Evolutionary conservation across 2,888 invertebrate genomes (phyloP), one percentile per base, ranked within the genome.

Genomic region (Tenthredo scrophulariae): DNA sequence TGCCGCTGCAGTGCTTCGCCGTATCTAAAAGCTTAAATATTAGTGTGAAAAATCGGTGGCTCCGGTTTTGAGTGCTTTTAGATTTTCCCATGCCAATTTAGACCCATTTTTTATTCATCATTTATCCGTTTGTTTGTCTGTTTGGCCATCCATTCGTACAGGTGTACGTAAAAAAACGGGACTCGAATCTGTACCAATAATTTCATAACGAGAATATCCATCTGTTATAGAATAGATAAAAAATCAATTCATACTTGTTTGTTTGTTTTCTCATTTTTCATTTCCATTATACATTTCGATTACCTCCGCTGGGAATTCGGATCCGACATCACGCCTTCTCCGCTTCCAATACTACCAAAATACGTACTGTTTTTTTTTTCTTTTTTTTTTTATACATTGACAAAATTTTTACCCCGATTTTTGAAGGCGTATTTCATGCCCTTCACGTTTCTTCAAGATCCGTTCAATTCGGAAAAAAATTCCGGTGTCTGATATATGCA

Each of bases 1-100:
- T 67, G 0, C 29, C 29, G 29, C 29, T 15, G 29, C 29, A 67
- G 13, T 40, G 72, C 7, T 72, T 72, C n/a, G 22, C 22, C n/a
- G n/a, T 75, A 26, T 75, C 13, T 10, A 75, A 26, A 46, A 10
- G n/a, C n/a, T n/a, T 40, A 6, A 70, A 70, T n/a, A 37, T 70
- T 70, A 15, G 15, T 70, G 70, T 70, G 40, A 37, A n/a, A 70
- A 70, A 29, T 2, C 13, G 29, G 70, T 70, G 70, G 70, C 70
- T 1, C 37, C n/a, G 7, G 13, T 75, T 26, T 40, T 75, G 46
- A 26, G 75, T 46, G 46, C 15, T 75, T 43, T 13, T 46, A n/a
- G 6, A 75, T 13, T 75, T 26, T 46, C 13, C 22, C 6, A n/a
- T 5, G 37, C 26, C 46, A 3, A 26, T 75, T 40, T 46, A 9